These are phyloP conservation scores for Sorex fumeus DNA, from an alignment of 2,113 vertebrate species.

Conservation along the genomic window DNA sequence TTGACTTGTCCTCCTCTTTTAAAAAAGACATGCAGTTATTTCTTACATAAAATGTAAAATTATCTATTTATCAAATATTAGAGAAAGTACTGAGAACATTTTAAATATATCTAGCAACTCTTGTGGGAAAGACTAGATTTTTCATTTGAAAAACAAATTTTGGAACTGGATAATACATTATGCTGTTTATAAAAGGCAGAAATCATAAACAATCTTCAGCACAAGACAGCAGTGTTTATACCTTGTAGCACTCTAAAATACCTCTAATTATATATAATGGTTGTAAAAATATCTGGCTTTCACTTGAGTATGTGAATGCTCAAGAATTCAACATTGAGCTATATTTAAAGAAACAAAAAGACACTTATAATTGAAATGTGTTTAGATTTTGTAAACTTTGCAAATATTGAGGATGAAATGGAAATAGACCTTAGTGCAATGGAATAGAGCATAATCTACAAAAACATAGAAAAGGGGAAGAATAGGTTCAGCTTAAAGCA, in stretches of 20 bases:
- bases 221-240: slow-evolving; percentile 39
- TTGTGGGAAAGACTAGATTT: neutral
- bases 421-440: neutral
- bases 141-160: neutral
- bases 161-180: neutral
- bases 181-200: slow-evolving; percentile 18
- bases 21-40: neutral
- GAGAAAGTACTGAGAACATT: neutral
- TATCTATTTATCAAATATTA: neutral
- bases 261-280: slow-evolving; percentile 40
- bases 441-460: neutral
- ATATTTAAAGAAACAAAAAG: neutral
- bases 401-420: neutral
- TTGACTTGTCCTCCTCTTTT: neutral
- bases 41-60: neutral
- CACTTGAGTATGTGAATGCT: slow-evolving; percentile 26
- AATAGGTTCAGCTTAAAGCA: neutral
- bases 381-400: neutral
- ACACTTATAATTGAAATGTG: neutral
- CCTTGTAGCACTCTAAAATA: slow-evolving; percentile 15
- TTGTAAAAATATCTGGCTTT: slow-evolving; percentile 56
- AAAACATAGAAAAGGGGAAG: neutral
- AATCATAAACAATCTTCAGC: slow-evolving; percentile 32
- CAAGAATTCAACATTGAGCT: slow-evolving; percentile 5
- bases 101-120: neutral